Evolutionary conservation across 2,888 invertebrate species (phyloP).

Genomic region (Habroteleia sp.): DNA sequence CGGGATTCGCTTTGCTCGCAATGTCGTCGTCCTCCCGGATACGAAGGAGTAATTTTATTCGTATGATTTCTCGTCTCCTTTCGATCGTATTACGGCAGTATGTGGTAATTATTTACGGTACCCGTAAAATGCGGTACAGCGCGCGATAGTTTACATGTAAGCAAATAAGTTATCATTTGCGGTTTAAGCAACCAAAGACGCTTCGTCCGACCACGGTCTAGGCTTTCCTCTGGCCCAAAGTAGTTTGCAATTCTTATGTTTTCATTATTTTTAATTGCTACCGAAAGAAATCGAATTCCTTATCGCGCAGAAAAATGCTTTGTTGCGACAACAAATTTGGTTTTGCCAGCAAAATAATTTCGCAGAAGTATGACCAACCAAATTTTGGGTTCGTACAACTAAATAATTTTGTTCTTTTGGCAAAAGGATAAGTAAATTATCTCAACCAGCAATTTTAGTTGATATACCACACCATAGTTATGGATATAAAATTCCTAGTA

Average conservation of each 20-base stretch:
- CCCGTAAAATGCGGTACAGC: constrained; percentile 39
- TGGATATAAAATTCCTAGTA: too few species aligned
- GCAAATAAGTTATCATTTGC: constrained; percentile 69
- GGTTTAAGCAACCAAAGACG: constrained; percentile 71
- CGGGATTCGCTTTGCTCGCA: constrained; percentile 3
- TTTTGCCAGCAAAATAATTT: too few species aligned
- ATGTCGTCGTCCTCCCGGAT: constrained; percentile 41
- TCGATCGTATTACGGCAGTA: constrained; percentile 52
- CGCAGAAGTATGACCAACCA: too few species aligned
- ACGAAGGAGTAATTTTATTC: constrained; percentile 50
- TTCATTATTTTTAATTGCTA: constrained; percentile 28
- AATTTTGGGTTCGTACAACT: too few species aligned
- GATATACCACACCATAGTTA: too few species aligned
- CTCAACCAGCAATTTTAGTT: too few species aligned
- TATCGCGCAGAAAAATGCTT: too few species aligned
- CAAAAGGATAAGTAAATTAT: too few species aligned
- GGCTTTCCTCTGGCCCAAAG: not conserved
- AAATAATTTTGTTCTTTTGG: too few species aligned
- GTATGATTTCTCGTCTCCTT: constrained; percentile 32
- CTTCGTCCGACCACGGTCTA: constrained; percentile 56
- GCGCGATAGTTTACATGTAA: constrained; percentile 69
- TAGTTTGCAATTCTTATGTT: constrained; percentile 3
- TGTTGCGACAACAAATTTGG: too few species aligned
- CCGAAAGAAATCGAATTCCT: too few species aligned
- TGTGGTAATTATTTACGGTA: constrained; percentile 58